Evolutionary conservation across 2,888 invertebrate species (phyloP).

Genomic region (Byasa hedistus): DNA sequence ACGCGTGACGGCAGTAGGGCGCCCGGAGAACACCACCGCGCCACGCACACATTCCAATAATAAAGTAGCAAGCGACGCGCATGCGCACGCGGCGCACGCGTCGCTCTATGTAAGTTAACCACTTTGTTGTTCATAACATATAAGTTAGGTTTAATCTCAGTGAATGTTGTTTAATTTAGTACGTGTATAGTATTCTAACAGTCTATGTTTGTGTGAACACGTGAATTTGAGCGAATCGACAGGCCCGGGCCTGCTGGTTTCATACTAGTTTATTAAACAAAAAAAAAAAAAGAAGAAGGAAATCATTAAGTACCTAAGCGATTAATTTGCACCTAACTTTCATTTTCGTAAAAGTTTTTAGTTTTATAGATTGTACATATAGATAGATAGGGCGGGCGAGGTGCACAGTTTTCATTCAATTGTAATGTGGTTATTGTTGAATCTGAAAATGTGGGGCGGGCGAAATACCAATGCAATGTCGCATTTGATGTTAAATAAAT

Average conservation of each 20-base stretch:
- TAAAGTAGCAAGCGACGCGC: conserved; percentile 58
- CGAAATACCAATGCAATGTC: conserved; percentile 55
- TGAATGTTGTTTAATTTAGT: conserved; percentile 75
- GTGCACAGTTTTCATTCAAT: conserved; percentile 65
- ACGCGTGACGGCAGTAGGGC: conserved; percentile 33
- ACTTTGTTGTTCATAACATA: conserved; percentile 79
- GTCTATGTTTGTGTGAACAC: conserved; percentile 68
- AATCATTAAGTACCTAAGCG: conserved; percentile 67
- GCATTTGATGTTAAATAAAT: conserved; percentile 61
- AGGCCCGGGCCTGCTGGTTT: conserved; percentile 67
- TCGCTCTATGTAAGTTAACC: conserved; percentile 73
- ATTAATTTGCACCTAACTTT: conserved; percentile 71
- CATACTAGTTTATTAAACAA: conserved; percentile 50
- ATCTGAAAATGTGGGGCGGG: conserved; percentile 53
- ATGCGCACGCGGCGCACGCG: conserved; percentile 49
- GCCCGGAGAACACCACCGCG: conserved; percentile 53
- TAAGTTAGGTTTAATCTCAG: conserved; percentile 78
- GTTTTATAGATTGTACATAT: conserved; percentile 74
- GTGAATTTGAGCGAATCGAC: conserved; percentile 77
- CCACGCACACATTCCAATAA: conserved; percentile 76
- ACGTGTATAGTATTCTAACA: conserved; percentile 76
- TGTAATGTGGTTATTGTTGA: conserved; percentile 66
- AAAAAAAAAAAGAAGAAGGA: conserved; percentile 42
- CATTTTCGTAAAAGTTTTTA: conserved; percentile 71
- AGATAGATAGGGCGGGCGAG: conserved; percentile 59